phyloP scores from a whole-genome alignment of 2,113 vertebrate genomes.

The Erinaceus europaeus region DNA sequence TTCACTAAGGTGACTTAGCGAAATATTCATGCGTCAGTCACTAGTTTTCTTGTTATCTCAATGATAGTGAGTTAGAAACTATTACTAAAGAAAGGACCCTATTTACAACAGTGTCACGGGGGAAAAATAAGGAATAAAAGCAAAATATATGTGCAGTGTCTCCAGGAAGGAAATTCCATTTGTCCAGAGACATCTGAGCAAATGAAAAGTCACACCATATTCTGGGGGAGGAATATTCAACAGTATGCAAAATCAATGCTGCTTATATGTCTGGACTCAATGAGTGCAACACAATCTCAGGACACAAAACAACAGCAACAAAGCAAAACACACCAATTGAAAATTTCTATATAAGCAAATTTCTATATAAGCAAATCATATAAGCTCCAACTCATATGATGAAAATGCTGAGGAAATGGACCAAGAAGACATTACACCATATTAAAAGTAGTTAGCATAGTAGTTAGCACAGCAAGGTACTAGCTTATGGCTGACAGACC shows the following conservation, averaged over 20 bases:
- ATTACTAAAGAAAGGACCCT: neutral
- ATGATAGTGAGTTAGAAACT: neutral
- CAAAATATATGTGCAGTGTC: too few relatives aligned
- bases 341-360: too few relatives aligned
- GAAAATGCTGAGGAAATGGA: neutral
- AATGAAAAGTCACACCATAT: neutral
- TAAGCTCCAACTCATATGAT: neutral
- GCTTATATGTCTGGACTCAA: neutral
- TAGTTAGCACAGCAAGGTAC: rapidly evolving
- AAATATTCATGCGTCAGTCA: neutral
- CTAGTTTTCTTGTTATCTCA: neutral
- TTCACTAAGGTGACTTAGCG: neutral
- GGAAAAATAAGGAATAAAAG: too few relatives aligned
- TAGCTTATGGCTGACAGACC: rapidly evolving
- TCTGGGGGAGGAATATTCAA: neutral
- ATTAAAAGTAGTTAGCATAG: neutral
- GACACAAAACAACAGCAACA: too few relatives aligned
- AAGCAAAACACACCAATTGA: neutral
- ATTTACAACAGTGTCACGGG: too few relatives aligned
- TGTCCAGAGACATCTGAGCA: too few relatives aligned
- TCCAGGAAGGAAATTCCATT: too few relatives aligned
- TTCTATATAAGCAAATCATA: too few relatives aligned
- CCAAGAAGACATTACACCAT: neutral
- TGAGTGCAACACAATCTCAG: neutral
- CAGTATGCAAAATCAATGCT: neutral